Evolutionary conservation across 2,888 invertebrate genomes (phyloP).

Genomic region (Acrobasis repandana): DNA sequence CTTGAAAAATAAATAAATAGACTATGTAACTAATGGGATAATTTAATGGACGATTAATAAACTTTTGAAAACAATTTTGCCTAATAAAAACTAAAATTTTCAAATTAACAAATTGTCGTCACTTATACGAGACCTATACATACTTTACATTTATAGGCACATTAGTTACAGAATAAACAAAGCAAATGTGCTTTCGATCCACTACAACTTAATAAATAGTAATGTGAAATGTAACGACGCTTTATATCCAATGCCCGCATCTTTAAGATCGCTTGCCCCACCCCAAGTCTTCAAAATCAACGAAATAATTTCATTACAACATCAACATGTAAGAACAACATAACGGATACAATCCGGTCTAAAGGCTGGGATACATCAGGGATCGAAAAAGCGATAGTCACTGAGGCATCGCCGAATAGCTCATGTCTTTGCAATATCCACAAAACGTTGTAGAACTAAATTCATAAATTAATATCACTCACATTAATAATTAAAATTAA

Average conservation of each 20-base stretch:
- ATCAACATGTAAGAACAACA: conserved; percentile 63
- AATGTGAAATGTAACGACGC: conserved; percentile 62
- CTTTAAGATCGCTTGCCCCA: conserved; percentile 64
- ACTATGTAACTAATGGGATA: conserved; percentile 45
- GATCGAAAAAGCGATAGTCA: conserved; percentile 74
- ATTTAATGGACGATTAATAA: conserved; percentile 47
- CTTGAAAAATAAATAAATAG: conserved; percentile 46
- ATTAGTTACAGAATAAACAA: conserved; percentile 79
- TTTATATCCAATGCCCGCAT: conserved; percentile 75
- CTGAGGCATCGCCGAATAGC: conserved; percentile 69
- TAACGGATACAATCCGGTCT: conserved; percentile 56
- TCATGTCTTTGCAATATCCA: conserved; percentile 52
- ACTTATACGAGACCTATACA: conserved; percentile 76
- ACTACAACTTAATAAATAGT: conserved; percentile 73
- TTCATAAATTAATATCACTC: conserved; percentile 80
- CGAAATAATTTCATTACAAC: conserved; percentile 66
- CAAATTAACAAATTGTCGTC: conserved; percentile 69
- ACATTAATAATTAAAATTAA: conserved; percentile 72
- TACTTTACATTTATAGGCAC: conserved; percentile 82
- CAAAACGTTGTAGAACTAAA: conserved; percentile 68
- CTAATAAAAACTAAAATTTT: conserved; percentile 64
- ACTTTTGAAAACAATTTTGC: conserved; percentile 48
- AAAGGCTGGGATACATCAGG: conserved; percentile 61
- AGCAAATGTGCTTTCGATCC: conserved; percentile 77
- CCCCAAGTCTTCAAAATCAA: conserved; percentile 59